A percentile compares a stretch with the other conserved stretches of the same genome.
phyloP scores from a whole-genome alignment of 2,797 vertebrate genomes.

The Cottoperca gobio region DNA sequence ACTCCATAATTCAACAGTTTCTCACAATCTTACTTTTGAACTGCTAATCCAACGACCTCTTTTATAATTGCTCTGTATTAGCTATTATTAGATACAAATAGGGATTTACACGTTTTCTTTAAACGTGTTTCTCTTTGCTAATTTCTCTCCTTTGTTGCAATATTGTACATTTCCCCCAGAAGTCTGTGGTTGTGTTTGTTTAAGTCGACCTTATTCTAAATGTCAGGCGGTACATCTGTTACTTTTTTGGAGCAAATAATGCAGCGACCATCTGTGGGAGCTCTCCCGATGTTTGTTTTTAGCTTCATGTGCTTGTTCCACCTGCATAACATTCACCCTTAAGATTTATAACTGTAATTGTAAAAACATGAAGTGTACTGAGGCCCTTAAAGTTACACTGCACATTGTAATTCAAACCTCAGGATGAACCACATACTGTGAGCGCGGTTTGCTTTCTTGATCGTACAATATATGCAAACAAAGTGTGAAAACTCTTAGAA shows the following conservation, averaged over 20 bases:
- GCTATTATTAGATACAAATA: neutral
- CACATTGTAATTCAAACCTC: neutral
- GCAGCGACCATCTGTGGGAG: constrained; percentile 36
- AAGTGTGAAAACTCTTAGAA: constrained; percentile 28
- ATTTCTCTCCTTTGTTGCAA: constrained; percentile 1
- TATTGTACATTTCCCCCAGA: constrained; percentile 9
- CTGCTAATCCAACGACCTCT: neutral
- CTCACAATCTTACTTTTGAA: too few relatives aligned
- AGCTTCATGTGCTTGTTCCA: constrained; percentile 22
- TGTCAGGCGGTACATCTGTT: constrained; percentile 51
- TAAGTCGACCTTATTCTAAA: constrained; percentile 52
- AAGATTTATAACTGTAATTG: constrained; percentile 25
- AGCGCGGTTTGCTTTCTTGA: neutral
- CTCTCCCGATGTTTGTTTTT: constrained; percentile 34
- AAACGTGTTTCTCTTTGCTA: neutral
- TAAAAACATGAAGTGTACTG: neutral
- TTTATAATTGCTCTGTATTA: neutral
- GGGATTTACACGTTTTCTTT: neutral
- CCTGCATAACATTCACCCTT: neutral
- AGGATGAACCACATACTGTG: constrained; percentile 3
- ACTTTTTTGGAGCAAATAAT: constrained; percentile 28
- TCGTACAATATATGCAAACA: neutral
- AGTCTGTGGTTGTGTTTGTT: constrained; percentile 18
- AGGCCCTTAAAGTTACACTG: constrained; percentile 5
- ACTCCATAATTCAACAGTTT: too few relatives aligned